phyloP scores from a whole-genome alignment of 2,888 invertebrate genomes.

The Beris chalybata region DNA sequence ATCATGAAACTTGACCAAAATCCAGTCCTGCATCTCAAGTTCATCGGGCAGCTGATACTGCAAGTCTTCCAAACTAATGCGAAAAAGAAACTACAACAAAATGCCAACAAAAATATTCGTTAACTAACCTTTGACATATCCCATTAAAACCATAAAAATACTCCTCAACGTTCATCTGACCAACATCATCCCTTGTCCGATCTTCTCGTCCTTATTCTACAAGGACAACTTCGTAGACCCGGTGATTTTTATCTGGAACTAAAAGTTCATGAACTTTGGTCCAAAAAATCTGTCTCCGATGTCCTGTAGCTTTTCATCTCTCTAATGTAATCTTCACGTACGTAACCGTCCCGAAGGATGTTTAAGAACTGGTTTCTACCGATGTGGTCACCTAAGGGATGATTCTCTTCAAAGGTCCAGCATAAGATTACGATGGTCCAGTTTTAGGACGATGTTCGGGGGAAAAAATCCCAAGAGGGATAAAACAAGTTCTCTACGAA shows the following conservation, averaged over 20 bases:
- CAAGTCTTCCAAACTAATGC: background rate
- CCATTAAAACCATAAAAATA: background rate
- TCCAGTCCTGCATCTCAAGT: background rate
- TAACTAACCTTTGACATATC: conserved; percentile 3
- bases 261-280: too few species aligned
- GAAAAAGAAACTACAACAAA: background rate
- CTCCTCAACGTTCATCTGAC: background rate
- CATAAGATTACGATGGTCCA: conserved; percentile 9
- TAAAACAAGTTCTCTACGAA: background rate
- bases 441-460: background rate
- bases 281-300: background rate
- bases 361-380: conserved; percentile 2
- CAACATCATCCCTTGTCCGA: background rate
- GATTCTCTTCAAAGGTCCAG: background rate
- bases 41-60: conserved; percentile 1
- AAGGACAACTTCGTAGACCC: too few species aligned
- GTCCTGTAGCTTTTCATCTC: conserved; percentile 2
- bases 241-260: too few species aligned
- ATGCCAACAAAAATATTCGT: background rate
- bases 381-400: background rate
- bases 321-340: conserved; percentile 9
- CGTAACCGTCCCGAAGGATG: conserved; percentile 1
- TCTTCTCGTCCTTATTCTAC: too few species aligned
- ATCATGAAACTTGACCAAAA: background rate
- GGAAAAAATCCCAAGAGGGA: background rate